phyloP scores from a whole-genome alignment of 2,888 invertebrate genomes.

The Brenthis daphne region DNA sequence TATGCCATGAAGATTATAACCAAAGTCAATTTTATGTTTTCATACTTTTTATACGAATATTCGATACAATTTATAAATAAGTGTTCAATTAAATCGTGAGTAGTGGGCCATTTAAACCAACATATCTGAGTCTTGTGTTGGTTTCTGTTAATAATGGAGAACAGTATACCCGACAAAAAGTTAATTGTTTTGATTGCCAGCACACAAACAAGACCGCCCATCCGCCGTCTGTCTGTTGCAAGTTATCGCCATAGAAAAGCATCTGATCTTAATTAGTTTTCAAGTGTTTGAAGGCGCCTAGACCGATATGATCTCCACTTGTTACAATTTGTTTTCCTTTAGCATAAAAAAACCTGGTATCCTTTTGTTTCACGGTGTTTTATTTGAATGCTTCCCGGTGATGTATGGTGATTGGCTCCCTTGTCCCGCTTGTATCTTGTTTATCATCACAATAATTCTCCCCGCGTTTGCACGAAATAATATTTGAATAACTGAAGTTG shows the following conservation, averaged over 20 bases:
- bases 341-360: constrained; percentile 68
- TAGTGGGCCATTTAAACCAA: constrained; percentile 43
- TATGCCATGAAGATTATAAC: no score
- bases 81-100: constrained; percentile 6
- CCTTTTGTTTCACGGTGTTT: constrained; percentile 75
- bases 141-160: constrained; percentile 38
- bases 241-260: constrained; percentile 80
- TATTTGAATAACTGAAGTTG: constrained; percentile 65
- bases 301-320: constrained; percentile 77
- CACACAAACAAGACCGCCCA: constrained; percentile 70
- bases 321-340: constrained; percentile 80
- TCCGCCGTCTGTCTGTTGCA: constrained; percentile 63
- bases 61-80: neutral
- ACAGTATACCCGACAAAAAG: constrained; percentile 70
- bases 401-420: constrained; percentile 81
- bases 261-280: constrained; percentile 82
- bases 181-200: constrained; percentile 81
- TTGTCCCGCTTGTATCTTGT: constrained; percentile 77
- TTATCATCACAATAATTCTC: constrained; percentile 79
- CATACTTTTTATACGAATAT: neutral
- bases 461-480: constrained; percentile 66
- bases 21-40: neutral
- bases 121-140: constrained; percentile 39
- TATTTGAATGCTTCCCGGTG: constrained; percentile 73
- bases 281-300: constrained; percentile 80